These are phyloP conservation scores for Siderastrea radians DNA, from an alignment of 92 coral and sea anemone genomes.

Conservation along the genomic window DNA sequence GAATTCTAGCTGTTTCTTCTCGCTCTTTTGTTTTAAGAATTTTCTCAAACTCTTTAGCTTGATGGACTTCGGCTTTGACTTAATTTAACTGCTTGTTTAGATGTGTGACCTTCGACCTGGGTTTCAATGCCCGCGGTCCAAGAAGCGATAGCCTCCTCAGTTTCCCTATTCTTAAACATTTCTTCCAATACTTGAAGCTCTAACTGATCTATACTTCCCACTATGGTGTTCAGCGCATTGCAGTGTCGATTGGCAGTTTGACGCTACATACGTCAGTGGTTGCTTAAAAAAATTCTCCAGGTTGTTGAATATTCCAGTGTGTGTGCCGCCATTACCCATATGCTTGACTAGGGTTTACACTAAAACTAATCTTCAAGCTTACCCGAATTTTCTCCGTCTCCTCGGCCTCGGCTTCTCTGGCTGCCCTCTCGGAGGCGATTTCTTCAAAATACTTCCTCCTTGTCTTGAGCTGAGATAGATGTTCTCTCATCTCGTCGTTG, in stretches of 20 bases:
- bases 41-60: not conserved
- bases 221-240: too few species aligned
- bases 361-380: not conserved
- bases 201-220: too few species aligned
- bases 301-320: too few species aligned
- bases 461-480: conserved; percentile 9
- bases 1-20: conserved; percentile 9
- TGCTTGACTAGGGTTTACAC: not conserved
- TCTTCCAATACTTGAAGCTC: too few species aligned
- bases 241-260: too few species aligned
- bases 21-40: conserved; percentile 7
- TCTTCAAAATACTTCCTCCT: conserved; percentile 29
- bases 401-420: conserved; percentile 43
- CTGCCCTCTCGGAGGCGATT: conserved; percentile 23
- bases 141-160: too few species aligned
- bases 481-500: conserved; percentile 36
- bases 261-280: too few species aligned
- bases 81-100: not conserved
- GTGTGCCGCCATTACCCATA: too few species aligned
- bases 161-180: too few species aligned
- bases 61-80: not conserved
- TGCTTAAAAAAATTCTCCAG: too few species aligned
- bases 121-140: too few species aligned
- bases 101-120: too few species aligned
- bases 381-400: conserved; percentile 28